Evolutionary conservation across 2,797 vertebrate species (phyloP), one percentile per base, ranked within the genome.

Genomic region (Erpetoichthys calabaricus): DNA sequence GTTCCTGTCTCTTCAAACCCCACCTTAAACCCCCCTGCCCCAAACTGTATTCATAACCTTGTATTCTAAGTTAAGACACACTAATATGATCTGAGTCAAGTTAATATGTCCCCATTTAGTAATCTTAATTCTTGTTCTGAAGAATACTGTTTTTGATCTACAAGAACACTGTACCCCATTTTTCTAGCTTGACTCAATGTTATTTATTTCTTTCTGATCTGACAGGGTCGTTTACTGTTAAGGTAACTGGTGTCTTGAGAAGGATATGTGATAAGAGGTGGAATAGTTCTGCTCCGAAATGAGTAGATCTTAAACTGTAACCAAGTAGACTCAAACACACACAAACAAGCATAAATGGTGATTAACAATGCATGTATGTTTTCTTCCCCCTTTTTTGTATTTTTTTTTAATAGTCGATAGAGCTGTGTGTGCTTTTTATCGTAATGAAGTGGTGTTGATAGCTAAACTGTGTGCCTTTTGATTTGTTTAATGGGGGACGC

Each of bases 291-390:
- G 83, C 85, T 83, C 84, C 88, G 87, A 92, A 70, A 92, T 89
- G 92, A 88, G 84, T 88, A 91, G 80, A 81, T 85, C 82, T 73
- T 74, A 78, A 75, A 76, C 85, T 89, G 88, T 94, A 89, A 91
- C 92, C 91, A 81, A 25, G 89, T 97, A 97, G 87, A 91, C 82
- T 94, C 92, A 94, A 86, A 90, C 88, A 80, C 85, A 88, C 87
- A 91, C 88, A 89, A 89, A 89, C 89, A 82, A 91, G 90, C 91
- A 91, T 85, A 80, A 92, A 94, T 90, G 95, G 95, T 96, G 95
- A 99, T 95, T 97, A 97, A 91, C 89, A 88, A 89, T 91, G 93
- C 94, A 98, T 96, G 94, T 93, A 95, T 83, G 91, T 97, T 91
- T 25, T 25, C 25, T 25, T 25, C 25, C 25, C 25, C 25, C 25